Evolutionary conservation across 2,888 invertebrate genomes (phyloP), one percentile per base, ranked within the genome.

Genomic region (Sycophila texana): DNA sequence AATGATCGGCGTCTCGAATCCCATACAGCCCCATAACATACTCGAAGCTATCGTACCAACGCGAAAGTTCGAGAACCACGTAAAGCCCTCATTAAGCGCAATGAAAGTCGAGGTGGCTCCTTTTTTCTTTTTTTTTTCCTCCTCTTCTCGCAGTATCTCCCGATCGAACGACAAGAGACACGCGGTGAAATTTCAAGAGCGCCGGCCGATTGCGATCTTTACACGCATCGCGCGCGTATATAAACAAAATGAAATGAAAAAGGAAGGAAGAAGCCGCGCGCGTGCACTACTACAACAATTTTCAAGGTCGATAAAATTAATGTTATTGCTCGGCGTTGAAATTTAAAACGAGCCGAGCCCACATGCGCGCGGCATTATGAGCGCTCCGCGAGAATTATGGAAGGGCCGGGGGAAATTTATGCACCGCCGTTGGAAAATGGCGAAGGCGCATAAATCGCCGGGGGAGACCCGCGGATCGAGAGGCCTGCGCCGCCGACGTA

Each of bases 281-380:
- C 65, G 16, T n/a, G 51, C 63, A n/a, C n/a, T n/a, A n/a, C 13
- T 66, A 53, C 65, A 77, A 58, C 70, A 67, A 67, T 77, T 79
- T 77, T 74, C 81, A 79, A 77, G 81, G 77, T 77, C 74, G 63
- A 79, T 74, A 74, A 77, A 81, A 77, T 81, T 74, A 81, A 81
- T 78, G 74, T 78, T 74, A 81, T 74, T 77, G 55, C 81, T 60
- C 74, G 74, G 72, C 72, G 81, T 73, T 78, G 81, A 81, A 79
- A 79, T 76, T 79, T 58, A 73, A 81, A 81, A 81, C 76, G 74
- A 75, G 73, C 20, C 73, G 55, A 72, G 74, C 72, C 39, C 51
- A n/a, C 26, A 26, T 66, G 55, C 57, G 26, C 30, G 26, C 30
- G 71, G 39, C 65, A 61, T 65, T 66, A 72, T 71, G 57, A 55